Evolutionary conservation across 2,797 vertebrate genomes (phyloP).

Genomic region (Acanthurus lineatus): DNA sequence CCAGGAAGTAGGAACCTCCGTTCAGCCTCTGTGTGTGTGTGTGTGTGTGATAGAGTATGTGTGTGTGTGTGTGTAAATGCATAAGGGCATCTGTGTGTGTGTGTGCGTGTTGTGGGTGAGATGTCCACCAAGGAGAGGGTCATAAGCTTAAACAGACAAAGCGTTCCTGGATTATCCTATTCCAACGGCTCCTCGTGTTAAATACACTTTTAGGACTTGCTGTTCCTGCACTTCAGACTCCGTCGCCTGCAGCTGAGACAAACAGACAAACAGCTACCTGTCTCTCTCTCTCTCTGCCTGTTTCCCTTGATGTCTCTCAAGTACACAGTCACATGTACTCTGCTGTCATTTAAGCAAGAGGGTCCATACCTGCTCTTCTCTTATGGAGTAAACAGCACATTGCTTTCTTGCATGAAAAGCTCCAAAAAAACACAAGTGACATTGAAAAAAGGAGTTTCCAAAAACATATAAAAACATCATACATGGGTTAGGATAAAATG

Average conservation of each 20-base stretch:
- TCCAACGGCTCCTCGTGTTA: slow-evolving; percentile 47
- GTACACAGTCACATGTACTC: slow-evolving; percentile 14
- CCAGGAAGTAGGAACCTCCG: slow-evolving; percentile 57
- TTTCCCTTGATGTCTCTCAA: slow-evolving; percentile 19
- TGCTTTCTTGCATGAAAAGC: background rate
- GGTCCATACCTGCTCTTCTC: slow-evolving; percentile 5
- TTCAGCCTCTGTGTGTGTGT: slow-evolving; percentile 43
- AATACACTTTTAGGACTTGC: slow-evolving; percentile 57
- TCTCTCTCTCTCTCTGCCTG: background rate
- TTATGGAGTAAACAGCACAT: slow-evolving; percentile 7
- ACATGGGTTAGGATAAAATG: background rate
- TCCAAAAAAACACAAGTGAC: background rate
- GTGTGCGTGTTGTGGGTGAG: slow-evolving; percentile 25
- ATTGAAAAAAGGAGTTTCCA: background rate
- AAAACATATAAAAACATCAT: slow-evolving; percentile 19
- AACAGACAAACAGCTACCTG: slow-evolving; percentile 36
- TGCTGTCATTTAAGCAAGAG: background rate
- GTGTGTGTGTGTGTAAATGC: background rate
- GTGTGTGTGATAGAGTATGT: slow-evolving; percentile 15
- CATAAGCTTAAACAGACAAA: slow-evolving; percentile 68
- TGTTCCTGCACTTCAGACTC: slow-evolving; percentile 41
- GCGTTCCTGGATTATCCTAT: slow-evolving; percentile 65
- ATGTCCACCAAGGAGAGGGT: slow-evolving; percentile 58
- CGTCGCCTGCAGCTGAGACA: slow-evolving; percentile 21
- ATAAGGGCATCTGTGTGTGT: background rate